Conservation (phyloP, 1,140 invertebrate species). For the Brachionus manjavacas region DNA sequence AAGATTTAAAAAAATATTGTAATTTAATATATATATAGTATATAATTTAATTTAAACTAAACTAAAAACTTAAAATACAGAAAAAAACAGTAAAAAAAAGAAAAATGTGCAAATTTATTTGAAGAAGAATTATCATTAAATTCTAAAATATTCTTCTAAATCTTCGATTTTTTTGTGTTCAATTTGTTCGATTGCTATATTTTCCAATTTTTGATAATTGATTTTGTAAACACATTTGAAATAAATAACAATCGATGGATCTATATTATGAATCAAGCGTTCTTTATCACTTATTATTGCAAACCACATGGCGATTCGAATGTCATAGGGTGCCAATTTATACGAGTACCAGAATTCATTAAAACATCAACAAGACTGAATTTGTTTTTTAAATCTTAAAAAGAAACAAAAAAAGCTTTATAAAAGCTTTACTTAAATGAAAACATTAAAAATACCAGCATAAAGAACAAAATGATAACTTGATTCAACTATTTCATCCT, state of each 20-base stretch:
- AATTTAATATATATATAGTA: no score
- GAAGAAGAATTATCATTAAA: neutral
- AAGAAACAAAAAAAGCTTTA: neutral
- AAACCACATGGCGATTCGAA: neutral
- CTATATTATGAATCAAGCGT: neutral
- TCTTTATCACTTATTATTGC: neutral
- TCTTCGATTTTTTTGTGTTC: neutral
- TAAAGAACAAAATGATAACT: neutral
- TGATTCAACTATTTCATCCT: neutral
- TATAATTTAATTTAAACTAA: no score
- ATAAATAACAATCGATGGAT: neutral
- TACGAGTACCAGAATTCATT: neutral
- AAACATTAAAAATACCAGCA: neutral
- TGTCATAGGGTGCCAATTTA: neutral
- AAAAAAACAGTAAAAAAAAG: no score
- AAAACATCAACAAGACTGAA: neutral
- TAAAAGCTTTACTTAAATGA: neutral
- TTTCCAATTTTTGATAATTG: neutral
- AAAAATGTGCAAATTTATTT: no score
- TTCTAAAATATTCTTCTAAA: neutral
- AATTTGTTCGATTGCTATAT: neutral
- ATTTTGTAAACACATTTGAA: neutral
- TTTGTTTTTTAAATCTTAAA: neutral
- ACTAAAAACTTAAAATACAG: no score
- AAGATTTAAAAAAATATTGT: no score